Percentiles rank a stretch among this genome's conserved stretches.
Conservation (phyloP, 2,797 vertebrate genomes). For the Falco novaeseelandiae region DNA sequence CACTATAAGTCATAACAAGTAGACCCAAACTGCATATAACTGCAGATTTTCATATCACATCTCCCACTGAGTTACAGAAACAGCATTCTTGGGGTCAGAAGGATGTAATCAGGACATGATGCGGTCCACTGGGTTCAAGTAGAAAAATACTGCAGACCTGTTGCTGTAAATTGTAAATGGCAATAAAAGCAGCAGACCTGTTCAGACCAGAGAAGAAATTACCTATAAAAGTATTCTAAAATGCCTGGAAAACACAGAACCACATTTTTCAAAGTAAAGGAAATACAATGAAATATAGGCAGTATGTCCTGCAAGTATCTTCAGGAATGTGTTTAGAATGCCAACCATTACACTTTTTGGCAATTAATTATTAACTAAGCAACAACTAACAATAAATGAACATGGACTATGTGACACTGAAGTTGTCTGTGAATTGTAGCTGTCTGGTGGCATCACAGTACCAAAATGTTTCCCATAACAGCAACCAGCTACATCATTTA, state of each 20-base stretch:
- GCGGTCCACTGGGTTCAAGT: neutral
- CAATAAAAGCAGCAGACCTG: neutral
- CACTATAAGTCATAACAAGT: neutral
- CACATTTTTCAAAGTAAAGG: conserved; percentile 39
- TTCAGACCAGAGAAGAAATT: neutral
- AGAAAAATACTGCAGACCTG: neutral
- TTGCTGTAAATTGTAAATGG: conserved; percentile 5
- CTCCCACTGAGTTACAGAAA: neutral
- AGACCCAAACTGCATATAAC: neutral
- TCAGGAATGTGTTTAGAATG: conserved; percentile 15
- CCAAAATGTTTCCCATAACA: neutral
- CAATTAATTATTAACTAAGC: conserved; percentile 58
- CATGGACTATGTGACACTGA: conserved; percentile 35
- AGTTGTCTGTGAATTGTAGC: conserved; percentile 12
- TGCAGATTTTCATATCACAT: neutral
- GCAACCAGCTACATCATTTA: neutral
- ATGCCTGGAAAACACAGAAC: conserved; percentile 25
- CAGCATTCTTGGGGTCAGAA: neutral
- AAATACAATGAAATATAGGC: neutral
- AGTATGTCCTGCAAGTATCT: neutral
- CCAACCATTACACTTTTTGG: neutral
- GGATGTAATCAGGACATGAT: neutral
- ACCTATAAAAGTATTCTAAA: conserved; percentile 15
- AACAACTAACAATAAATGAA: conserved; percentile 46
- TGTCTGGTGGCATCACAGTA: neutral